Evolutionary conservation across 2,797 vertebrate genomes (phyloP).

Genomic region (Sphenopsis melanotis): DNA sequence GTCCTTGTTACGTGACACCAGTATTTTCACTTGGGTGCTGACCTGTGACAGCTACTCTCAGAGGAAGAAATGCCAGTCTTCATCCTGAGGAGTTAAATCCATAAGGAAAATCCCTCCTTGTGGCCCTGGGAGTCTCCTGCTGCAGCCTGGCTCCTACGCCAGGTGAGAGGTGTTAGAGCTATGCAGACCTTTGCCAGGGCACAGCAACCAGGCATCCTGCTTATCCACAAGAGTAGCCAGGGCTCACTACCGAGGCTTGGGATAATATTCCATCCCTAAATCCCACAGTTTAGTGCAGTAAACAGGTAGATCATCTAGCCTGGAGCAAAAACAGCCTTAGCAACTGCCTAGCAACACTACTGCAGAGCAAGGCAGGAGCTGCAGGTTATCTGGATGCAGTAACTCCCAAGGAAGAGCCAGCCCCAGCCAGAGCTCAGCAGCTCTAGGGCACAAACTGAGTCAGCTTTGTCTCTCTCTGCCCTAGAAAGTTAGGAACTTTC

Average conservation of each 20-base stretch:
- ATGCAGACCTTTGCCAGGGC: accelerated
- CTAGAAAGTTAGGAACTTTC: background rate
- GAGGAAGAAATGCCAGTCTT: background rate
- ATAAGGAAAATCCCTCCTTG: background rate
- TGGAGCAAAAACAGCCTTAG: constrained; percentile 28
- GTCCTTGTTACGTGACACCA: accelerated
- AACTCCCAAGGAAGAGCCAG: background rate
- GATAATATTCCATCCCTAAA: background rate
- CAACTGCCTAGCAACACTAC: constrained; percentile 38
- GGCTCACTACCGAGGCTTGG: background rate
- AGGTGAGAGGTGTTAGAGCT: background rate
- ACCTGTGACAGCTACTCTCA: background rate
- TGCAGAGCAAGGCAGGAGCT: background rate
- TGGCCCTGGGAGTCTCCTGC: background rate
- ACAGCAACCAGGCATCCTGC: background rate
- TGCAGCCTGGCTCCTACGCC: background rate
- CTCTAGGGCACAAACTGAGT: background rate
- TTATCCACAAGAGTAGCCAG: background rate
- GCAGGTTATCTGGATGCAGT: background rate
- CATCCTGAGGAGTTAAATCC: background rate
- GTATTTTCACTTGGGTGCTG: background rate
- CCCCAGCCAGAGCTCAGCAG: background rate
- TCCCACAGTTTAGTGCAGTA: background rate
- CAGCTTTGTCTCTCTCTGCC: background rate
- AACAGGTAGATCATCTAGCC: background rate